These are phyloP conservation scores for Diaprepes abbreviatus DNA, from an alignment of 2,888 invertebrate species.

Conservation along the genomic window DNA sequence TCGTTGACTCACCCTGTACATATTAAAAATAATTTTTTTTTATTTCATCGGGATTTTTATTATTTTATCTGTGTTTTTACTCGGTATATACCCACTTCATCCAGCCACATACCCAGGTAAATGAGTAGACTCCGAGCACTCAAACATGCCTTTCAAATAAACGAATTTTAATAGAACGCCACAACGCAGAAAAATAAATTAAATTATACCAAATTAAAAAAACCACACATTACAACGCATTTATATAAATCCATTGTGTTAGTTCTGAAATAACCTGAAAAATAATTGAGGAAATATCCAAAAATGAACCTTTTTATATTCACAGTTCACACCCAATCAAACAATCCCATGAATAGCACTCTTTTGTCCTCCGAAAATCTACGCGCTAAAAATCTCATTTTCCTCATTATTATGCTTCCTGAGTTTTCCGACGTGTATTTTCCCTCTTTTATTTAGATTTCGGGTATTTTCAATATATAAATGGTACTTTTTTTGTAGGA, in stretches of 20 bases:
- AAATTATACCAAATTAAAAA: no score
- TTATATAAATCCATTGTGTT: slow-evolving; percentile 9
- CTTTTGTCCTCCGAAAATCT: slow-evolving; percentile 18
- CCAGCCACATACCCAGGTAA: no score
- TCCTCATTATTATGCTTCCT: slow-evolving; percentile 12
- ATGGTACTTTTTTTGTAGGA: neutral
- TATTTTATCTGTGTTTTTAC: no score
- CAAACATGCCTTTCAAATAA: no score
- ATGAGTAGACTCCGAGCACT: no score
- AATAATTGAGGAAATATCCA: slow-evolving; percentile 9
- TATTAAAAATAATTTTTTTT: no score
- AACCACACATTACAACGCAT: no score
- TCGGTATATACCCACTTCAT: no score
- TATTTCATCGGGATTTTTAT: no score
- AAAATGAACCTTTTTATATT: slow-evolving; percentile 18
- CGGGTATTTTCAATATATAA: neutral
- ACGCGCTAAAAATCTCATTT: slow-evolving; percentile 18
- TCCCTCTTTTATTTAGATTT: slow-evolving; percentile 7
- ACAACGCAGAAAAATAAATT: no score
- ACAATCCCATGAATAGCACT: slow-evolving; percentile 21
- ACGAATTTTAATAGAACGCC: no score
- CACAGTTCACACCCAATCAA: slow-evolving; percentile 34
- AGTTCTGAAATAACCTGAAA: slow-evolving; percentile 7
- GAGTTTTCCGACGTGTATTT: slow-evolving; percentile 4
- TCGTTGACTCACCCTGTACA: no score